A percentile compares a stretch with the other conserved stretches of the same genome.
Evolutionary conservation across 2,113 vertebrate genomes (phyloP).

Genomic region (Notarius lentiginosus): DNA sequence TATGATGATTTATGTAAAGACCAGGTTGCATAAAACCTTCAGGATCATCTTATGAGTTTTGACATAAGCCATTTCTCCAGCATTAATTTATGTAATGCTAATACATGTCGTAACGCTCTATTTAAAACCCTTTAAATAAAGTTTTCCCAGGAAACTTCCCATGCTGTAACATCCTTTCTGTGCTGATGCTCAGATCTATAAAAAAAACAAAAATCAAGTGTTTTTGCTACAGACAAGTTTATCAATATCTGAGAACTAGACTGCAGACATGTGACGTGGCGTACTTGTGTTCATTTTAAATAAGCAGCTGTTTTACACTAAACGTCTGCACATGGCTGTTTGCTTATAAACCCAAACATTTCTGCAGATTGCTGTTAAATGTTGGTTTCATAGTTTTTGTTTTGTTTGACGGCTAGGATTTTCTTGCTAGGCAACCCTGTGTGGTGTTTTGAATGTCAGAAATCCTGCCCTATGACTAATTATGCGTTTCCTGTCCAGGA

Average conservation of each 20-base stretch:
- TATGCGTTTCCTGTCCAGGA: conserved; percentile 74
- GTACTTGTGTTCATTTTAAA: no score
- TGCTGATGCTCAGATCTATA: neutral
- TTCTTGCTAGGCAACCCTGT: neutral
- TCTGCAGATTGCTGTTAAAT: neutral
- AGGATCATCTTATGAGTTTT: neutral
- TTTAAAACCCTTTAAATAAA: neutral
- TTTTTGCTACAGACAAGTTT: no score
- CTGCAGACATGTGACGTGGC: neutral
- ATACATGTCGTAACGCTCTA: no score
- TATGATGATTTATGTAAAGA: neutral
- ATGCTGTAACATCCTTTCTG: neutral
- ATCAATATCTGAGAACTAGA: neutral
- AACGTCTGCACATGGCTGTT: neutral
- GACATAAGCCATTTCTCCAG: neutral
- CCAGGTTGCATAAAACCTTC: neutral
- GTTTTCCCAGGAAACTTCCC: neutral
- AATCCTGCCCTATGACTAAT: neutral
- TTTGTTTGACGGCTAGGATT: neutral
- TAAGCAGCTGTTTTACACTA: no score
- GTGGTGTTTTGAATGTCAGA: neutral
- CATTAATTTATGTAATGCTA: no score
- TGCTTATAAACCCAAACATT: neutral
- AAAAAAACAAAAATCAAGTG: no score
- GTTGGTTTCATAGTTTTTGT: neutral